Evolutionary conservation across 30 jellyfish, hydroid and myxozoan genomes (phyloP).

Genomic region (Kudoa iwatai): DNA sequence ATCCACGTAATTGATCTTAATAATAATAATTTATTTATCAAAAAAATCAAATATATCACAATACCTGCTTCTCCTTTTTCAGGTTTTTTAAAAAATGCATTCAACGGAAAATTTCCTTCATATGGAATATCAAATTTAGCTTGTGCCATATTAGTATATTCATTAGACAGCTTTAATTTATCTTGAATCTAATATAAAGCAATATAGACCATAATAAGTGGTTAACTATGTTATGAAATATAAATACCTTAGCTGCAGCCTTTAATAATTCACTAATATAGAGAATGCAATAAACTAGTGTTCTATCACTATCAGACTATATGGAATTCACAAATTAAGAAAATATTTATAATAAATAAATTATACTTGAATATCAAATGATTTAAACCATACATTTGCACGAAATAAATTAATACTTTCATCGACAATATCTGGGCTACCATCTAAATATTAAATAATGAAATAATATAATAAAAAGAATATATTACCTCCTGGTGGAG

Average conservation of each 20-base stretch:
- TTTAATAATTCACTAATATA: constrained; percentile 46
- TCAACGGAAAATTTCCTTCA: constrained; percentile 39
- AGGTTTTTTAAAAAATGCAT: constrained; percentile 72
- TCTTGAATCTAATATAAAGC: constrained; percentile 13
- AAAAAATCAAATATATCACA: no score
- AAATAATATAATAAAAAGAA: background rate
- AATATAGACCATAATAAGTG: background rate
- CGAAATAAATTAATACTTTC: constrained; percentile 33
- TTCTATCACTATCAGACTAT: constrained; percentile 60
- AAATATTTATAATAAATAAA: constrained; percentile 1
- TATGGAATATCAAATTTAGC: constrained; percentile 54
- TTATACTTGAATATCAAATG: constrained; percentile 40
- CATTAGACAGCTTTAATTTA: constrained; percentile 42
- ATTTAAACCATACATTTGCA: constrained; percentile 74
- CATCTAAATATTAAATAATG: constrained; percentile 3
- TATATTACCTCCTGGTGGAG: constrained; percentile 67
- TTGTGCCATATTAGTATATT: constrained; percentile 49
- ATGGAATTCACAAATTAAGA: background rate
- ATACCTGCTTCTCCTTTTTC: constrained; percentile 36
- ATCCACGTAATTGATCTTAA: constrained; percentile 16
- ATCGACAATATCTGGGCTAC: constrained; percentile 34
- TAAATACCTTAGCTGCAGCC: constrained; percentile 18
- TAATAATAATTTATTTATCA: background rate
- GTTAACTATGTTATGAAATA: background rate
- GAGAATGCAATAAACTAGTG: constrained; percentile 16